Evolutionary conservation across 2,888 invertebrate genomes (phyloP), one percentile per base, ranked within the genome.

Genomic region (Nephrotoma flavescens): DNA sequence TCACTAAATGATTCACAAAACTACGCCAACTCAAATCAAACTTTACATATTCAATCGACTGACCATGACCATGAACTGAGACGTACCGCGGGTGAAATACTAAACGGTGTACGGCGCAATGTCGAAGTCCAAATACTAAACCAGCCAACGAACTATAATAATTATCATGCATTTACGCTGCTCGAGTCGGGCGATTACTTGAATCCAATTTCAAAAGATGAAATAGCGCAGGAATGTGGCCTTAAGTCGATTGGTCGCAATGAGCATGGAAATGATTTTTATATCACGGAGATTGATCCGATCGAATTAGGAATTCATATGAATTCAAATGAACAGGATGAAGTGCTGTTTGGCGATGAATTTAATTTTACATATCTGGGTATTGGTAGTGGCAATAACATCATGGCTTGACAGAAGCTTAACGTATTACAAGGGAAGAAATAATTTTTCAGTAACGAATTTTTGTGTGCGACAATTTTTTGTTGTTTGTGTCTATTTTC

Each of bases 161-260:
- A 87, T 41, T 91, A 91, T 88, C 92, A 92, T 86, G 91, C 87
- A 4, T 87, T 91, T 87, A 90, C 90, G 3, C 88, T 91, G n/a
- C 89, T 91, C 15, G 91, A 92, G 86, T 90, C 90, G 89, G 91
- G 93, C 93, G 94, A 94, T 92, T 94, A 94, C 90, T 92, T 94
- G 47, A 94, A 94, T 88, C 94, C 94, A 5, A 95, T 96, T 86
- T 95, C 96, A 47, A 95, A 96, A 89, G 96, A 96, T 90, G 95
- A 96, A 88, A 94, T 96, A 4, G 95, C 95, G 7, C 93, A 95
- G 88, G 96, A 96, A 90, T 96, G 96, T 88, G 96, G 96, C 0
- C 92, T 96, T 41, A 92, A 94, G 6, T 89, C 92, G 92, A 89
- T 92, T 92, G 3, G 91, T 90, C 89, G 86, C 4, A 87, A 87